Percentiles rank a stretch among this genome's conserved stretches.
Evolutionary conservation across 1,140 invertebrate species (phyloP).

Genomic region (Portunus trituberculatus): DNA sequence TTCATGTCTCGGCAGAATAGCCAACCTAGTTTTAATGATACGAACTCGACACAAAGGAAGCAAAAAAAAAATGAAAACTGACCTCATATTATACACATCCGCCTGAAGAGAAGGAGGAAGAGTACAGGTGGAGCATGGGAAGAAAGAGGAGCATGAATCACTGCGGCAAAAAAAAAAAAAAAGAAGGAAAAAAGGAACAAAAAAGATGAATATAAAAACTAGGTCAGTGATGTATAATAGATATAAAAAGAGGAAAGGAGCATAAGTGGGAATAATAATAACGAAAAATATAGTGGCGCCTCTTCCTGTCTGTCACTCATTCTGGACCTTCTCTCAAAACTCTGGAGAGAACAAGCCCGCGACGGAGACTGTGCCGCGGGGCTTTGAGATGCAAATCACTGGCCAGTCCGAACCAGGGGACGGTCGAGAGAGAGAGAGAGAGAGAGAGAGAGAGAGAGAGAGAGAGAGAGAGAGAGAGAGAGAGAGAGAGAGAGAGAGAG

Average conservation of each 20-base stretch:
- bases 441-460: neutral
- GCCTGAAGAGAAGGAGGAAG: too few relatives aligned
- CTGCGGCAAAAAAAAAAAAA: too few relatives aligned
- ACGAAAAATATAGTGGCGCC: neutral
- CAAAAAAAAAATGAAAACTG: too few relatives aligned
- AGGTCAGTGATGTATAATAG: too few relatives aligned
- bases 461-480: constrained; percentile 17
- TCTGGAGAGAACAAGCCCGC: neutral
- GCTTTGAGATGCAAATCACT: neutral
- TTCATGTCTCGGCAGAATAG: too few relatives aligned
- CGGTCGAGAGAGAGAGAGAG: constrained; percentile 4
- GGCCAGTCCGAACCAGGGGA: neutral
- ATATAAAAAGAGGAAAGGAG: too few relatives aligned
- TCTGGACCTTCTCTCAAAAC: constrained; percentile 28
- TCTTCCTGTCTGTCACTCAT: neutral
- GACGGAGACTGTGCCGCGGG: neutral
- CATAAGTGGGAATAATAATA: neutral
- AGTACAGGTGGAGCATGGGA: too few relatives aligned
- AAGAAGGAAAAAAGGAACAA: neutral
- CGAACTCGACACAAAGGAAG: too few relatives aligned
- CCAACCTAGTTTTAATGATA: too few relatives aligned
- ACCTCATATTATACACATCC: too few relatives aligned
- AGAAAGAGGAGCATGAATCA: neutral
- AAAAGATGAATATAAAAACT: too few relatives aligned
- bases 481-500: constrained; percentile 27